Base-by-base conservation (phyloP, 53 echinoderm and acorn worm species). In the Henricia sp. region DNA sequence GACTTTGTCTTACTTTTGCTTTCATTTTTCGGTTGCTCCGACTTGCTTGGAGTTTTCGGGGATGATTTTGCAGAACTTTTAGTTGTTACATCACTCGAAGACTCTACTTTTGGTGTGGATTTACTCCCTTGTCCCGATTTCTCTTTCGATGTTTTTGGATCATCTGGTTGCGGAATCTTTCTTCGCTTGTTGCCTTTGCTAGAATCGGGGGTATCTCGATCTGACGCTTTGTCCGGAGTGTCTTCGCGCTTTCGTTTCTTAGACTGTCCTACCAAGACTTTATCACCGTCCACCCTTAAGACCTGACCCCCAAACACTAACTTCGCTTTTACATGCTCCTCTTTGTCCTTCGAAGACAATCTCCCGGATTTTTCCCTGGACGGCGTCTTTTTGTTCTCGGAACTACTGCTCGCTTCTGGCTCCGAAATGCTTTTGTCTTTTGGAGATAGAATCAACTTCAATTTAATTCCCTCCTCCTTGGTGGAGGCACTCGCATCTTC, bases 361-460 rank as follows among this genome's bases (percentile, higher is more conserved):
- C 76, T 86, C 52, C 50, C 41, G 5, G 26, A 26, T 65, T 66
- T 75, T 8, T 58, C 76, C 39, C 64, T 65, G 14, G 75, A 30
- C 6, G 74, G 17, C 30, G 52, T 26, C 19, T 53, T 26, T 42
- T 51, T 50, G 32, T 75, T 67, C 37, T 67, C 76, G 40, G 25
- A 9, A 3, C 30, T 65, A 10, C 54, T 76, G 4, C n/a, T 16
- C 2, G 23, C 51, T 37, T 19, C 74, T 19, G 50, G 33, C 46
- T 67, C 84, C 12, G 56, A 6, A 26, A 4, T n/a, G n/a, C n/a
- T 62, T 52, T 86, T 90, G 10, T 90, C 85, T 33, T 90, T 90
- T 30, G 90, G 86, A 27, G 90, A 90, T 41, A 90, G 53, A 63
- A 90, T 90, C 23, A 90, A 71, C 46, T 90, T 90, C 19, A 90